phyloP scores from a whole-genome alignment of 2,888 invertebrate species.

The Pinctada fucata region DNA sequence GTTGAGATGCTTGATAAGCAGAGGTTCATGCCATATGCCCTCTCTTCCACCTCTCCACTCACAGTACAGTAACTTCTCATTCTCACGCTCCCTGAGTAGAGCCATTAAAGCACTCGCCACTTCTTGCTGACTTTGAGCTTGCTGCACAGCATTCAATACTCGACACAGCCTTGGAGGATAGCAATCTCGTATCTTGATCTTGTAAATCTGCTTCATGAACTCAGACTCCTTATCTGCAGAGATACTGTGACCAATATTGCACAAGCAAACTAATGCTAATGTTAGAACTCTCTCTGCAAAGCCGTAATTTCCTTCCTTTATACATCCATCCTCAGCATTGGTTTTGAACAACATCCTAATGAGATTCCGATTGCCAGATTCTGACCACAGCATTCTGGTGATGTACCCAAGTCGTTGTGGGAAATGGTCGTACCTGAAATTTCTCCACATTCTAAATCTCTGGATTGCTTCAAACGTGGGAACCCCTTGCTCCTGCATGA shows the following conservation, averaged over 20 bases:
- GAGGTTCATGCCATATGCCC: conserved; percentile 3
- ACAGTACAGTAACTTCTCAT: conserved; percentile 43
- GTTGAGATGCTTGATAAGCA: not conserved
- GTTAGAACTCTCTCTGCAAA: conserved; percentile 57
- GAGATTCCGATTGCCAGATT: conserved; percentile 35
- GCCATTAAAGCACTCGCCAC: conserved; percentile 33
- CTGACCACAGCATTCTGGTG: conserved; percentile 41
- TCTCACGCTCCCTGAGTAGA: conserved; percentile 40
- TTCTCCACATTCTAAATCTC: conserved; percentile 25
- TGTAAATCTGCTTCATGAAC: conserved; percentile 45
- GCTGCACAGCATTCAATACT: conserved; percentile 35
- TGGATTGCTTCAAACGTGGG: conserved; percentile 38
- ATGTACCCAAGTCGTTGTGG: conserved; percentile 43
- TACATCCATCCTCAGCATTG: conserved; percentile 4
- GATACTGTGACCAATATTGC: conserved; percentile 55
- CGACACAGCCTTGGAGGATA: conserved; percentile 44
- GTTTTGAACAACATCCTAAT: conserved; percentile 32
- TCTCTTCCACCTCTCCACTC: conserved; percentile 36
- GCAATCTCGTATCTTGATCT: conserved; percentile 31
- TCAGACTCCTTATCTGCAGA: conserved; percentile 35
- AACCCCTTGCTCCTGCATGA: conserved; percentile 34
- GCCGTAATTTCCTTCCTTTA: conserved; percentile 23
- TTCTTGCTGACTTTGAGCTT: conserved; percentile 43
- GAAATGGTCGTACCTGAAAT: conserved; percentile 6
- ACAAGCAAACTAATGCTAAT: conserved; percentile 49